These are phyloP conservation scores for Argyresthia albistria DNA, from an alignment of 2,888 invertebrate genomes.

Conservation along the genomic window DNA sequence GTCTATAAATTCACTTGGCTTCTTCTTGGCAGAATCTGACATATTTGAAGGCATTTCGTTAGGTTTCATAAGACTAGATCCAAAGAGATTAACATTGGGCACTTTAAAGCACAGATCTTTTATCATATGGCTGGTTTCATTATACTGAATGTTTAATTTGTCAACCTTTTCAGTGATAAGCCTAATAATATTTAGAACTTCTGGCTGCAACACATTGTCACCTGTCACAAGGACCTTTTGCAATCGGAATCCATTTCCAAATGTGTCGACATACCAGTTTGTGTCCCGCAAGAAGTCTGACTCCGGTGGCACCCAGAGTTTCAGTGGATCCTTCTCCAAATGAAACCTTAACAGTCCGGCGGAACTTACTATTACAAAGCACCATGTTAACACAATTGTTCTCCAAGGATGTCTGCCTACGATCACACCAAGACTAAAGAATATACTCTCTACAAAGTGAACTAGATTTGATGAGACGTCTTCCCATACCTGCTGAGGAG, in stretches of 20 bases:
- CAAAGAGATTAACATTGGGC: conserved; percentile 41
- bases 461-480: conserved; percentile 49
- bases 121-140: conserved; percentile 28
- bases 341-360: conserved; percentile 76
- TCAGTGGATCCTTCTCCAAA: conserved; percentile 82
- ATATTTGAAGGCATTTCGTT: conserved; percentile 19
- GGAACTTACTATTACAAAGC: conserved; percentile 70
- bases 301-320: conserved; percentile 82
- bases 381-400: conserved; percentile 71
- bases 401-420: conserved; percentile 74
- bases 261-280: conserved; percentile 79
- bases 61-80: conserved; percentile 29
- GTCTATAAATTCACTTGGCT: conserved; percentile 54
- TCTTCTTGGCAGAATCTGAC: background rate
- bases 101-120: conserved; percentile 57
- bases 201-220: conserved; percentile 76
- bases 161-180: conserved; percentile 66
- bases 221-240: conserved; percentile 76
- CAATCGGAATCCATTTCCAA: conserved; percentile 75
- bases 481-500: conserved; percentile 58
- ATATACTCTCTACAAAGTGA: conserved; percentile 49
- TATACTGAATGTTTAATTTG: conserved; percentile 33
- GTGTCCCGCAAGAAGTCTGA: conserved; percentile 79
- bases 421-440: conserved; percentile 73
- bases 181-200: conserved; percentile 64